Base-by-base conservation (phyloP, 2,797 vertebrate species). In the Melopsittacus undulatus region DNA sequence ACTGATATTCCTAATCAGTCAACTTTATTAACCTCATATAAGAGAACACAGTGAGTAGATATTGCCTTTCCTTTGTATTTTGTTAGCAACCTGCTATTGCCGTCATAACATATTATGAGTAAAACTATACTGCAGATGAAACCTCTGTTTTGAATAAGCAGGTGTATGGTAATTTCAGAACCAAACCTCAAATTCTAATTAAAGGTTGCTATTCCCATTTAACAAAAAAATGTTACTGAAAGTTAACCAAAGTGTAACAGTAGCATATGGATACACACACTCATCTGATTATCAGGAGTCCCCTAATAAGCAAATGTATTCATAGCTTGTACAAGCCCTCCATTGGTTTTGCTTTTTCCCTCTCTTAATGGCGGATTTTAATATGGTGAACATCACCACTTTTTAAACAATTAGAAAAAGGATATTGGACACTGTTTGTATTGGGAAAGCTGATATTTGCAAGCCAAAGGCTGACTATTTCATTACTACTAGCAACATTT, bases 71-170 rank as follows among this genome's bases (percentile, higher is more conserved):
- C 83, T 94, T 96, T 96, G 90, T 95, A 92, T 96, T 97, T 96
- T 95, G 91, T 90, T 96, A 95, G 93, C 93, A 97, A 92, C 86
- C 83, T 96, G 93, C 88, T 95, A 96, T 90, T 96, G 95, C 93
- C 57, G 51, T 96, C 95, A 95, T 96, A 96, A 95, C 88, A 75
- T 88, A 95, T 95, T 95, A 96, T 87, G 90, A 96, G 82, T 77
- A 93, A 93, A 96, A 95, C 92, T 95, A 72, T 93, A 91, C 81
- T 94, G 94, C 95, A 96, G 94, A 96, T 96, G 93, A 93, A 96
- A 95, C 94, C 96, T 96, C 96, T 96, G 95, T 93, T 97, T 96
- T 96, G 93, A 96, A 94, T 95, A 95, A 96, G 83, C 96, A 96
- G 96, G 94, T 96, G 86, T 94, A 89, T 89, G 72, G 93, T 88